These are phyloP conservation scores for Lagopus leucura DNA, from an alignment of 2,113 vertebrate genomes.

Conservation along the genomic window DNA sequence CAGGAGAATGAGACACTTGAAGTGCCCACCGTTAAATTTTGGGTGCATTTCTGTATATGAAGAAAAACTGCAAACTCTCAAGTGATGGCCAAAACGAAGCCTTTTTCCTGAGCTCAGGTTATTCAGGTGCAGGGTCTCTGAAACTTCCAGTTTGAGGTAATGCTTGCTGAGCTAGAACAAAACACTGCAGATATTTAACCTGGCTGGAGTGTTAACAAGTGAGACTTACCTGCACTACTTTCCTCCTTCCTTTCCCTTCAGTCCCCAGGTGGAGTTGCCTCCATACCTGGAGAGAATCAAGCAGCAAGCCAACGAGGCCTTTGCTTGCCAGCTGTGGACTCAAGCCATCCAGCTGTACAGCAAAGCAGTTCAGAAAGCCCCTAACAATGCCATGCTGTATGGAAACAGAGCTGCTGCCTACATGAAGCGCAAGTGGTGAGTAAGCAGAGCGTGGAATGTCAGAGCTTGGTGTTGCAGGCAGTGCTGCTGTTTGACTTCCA, in stretches of 20 bases:
- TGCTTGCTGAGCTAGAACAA: background rate
- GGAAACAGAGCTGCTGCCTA: slow-evolving; percentile 97
- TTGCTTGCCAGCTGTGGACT: slow-evolving; percentile 96
- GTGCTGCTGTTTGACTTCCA: background rate
- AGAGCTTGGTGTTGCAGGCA: background rate
- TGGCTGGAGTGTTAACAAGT: background rate
- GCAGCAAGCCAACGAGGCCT: slow-evolving; percentile 96
- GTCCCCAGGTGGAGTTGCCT: slow-evolving; percentile 88
- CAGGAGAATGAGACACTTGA: background rate
- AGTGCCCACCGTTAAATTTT: background rate
- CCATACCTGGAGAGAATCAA: slow-evolving; percentile 93
- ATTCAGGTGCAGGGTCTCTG: background rate
- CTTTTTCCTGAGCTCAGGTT: background rate
- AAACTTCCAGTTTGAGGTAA: background rate
- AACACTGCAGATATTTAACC: background rate
- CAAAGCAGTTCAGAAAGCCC: slow-evolving; percentile 89
- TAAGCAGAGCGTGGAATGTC: background rate
- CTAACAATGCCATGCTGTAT: slow-evolving; percentile 93
- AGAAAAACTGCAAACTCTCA: background rate
- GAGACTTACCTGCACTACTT: background rate
- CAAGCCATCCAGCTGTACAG: slow-evolving; percentile 99
- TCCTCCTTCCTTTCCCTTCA: slow-evolving; percentile 52
- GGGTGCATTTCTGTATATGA: background rate
- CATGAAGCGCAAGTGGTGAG: slow-evolving; percentile 99
- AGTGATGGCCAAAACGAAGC: background rate